Conservation (phyloP, 2,113 vertebrate species). For the Noctilio leporinus region DNA sequence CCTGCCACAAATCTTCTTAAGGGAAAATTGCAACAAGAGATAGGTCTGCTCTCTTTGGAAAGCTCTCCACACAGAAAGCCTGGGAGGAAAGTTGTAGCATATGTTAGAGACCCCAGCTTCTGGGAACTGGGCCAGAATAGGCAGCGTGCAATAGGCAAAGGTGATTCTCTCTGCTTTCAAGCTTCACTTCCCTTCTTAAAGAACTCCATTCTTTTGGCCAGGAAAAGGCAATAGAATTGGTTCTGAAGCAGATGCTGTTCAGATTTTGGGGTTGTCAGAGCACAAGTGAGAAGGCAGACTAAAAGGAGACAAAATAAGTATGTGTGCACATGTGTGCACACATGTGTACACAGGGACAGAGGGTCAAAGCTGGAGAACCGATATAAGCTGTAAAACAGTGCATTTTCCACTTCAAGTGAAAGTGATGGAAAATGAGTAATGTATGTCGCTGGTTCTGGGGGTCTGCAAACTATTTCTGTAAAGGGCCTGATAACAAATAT, state of each 20-base stretch:
- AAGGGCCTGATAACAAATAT: background rate
- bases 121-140: slow-evolving; percentile 10
- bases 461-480: background rate
- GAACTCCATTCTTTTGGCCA: background rate
- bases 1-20: background rate
- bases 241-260: background rate
- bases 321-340: background rate
- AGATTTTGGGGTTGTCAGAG: background rate
- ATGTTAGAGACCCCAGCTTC: slow-evolving; percentile 21
- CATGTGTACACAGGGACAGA: background rate
- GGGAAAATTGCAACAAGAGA: slow-evolving; percentile 24
- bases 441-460: background rate
- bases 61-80: background rate
- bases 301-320: background rate
- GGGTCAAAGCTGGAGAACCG: background rate
- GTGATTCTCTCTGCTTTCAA: slow-evolving; percentile 18
- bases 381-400: background rate
- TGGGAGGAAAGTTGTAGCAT: slow-evolving; percentile 25
- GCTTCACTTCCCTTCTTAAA: slow-evolving; percentile 7
- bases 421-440: background rate
- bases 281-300: background rate
- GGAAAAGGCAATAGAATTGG: background rate
- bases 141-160: background rate
- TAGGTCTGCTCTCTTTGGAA: slow-evolving; percentile 35
- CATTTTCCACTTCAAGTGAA: background rate